phyloP scores from a whole-genome alignment of 2,888 invertebrate species.

The Plutella xylostella region DNA sequence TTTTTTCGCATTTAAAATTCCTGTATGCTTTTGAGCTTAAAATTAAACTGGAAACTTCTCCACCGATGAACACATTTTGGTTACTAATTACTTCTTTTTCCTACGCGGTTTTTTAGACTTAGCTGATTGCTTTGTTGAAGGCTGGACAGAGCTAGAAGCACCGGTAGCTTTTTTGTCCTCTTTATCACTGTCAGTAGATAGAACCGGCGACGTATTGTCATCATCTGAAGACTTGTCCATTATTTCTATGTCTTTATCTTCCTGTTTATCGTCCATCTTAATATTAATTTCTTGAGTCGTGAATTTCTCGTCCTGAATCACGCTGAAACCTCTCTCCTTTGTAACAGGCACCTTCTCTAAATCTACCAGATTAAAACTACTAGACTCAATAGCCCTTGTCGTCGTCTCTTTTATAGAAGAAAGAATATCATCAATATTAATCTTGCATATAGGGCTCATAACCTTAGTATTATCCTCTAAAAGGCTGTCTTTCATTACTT shows the following conservation, averaged over 20 bases:
- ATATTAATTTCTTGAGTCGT: conserved; percentile 48
- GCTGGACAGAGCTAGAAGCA: conserved; percentile 40
- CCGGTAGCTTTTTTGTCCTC: conserved; percentile 51
- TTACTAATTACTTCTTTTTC: conserved; percentile 71
- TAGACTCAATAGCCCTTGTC: conserved; percentile 39
- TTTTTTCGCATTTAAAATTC: no score
- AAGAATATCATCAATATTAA: conserved; percentile 55
- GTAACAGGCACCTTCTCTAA: conserved; percentile 49
- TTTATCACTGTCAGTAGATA: conserved; percentile 70
- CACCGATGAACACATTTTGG: conserved; percentile 26
- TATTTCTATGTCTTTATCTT: conserved; percentile 37
- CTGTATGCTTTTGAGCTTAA: no score
- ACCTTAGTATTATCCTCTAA: conserved; percentile 39
- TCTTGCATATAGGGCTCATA: conserved; percentile 57
- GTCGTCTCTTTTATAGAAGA: conserved; percentile 53
- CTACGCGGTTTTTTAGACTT: conserved; percentile 71
- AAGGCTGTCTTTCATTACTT: conserved; percentile 58
- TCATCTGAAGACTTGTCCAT: conserved; percentile 72
- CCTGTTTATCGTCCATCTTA: conserved; percentile 35
- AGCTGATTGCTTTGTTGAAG: conserved; percentile 49
- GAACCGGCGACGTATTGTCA: conserved; percentile 58
- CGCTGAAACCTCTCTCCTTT: conserved; percentile 51
- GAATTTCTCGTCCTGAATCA: conserved; percentile 52
- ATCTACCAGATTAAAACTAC: conserved; percentile 54
- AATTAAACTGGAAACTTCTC: no score